phyloP scores from a whole-genome alignment of 2,113 vertebrate species.

The Ceratotherium simum region DNA sequence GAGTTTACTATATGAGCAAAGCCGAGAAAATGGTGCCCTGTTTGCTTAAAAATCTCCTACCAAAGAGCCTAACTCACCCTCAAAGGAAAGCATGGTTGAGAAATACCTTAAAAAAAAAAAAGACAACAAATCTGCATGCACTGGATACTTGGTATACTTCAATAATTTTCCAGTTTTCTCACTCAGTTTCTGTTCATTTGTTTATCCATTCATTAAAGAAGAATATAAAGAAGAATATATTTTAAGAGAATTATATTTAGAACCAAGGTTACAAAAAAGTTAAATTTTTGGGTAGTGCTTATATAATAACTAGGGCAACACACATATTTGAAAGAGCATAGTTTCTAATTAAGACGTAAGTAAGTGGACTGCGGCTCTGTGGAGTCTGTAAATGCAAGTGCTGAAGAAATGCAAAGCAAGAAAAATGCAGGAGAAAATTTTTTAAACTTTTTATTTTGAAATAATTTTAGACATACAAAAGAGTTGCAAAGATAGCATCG shows the following conservation, averaged over 20 bases:
- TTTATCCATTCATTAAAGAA: neutral
- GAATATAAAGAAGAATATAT: neutral
- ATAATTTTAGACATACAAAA: constrained; percentile 4
- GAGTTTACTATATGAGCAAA: neutral
- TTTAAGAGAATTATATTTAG: constrained; percentile 15
- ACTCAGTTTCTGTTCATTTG: constrained; percentile 13
- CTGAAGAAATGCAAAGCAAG: neutral
- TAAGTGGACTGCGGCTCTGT: neutral
- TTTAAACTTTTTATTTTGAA: neutral
- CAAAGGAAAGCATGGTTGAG: neutral
- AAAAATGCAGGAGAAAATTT: neutral
- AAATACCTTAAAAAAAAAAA: neutral
- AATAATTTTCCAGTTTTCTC: neutral
- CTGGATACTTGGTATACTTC: neutral
- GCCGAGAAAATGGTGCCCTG: neutral
- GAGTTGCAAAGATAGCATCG: neutral
- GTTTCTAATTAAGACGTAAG: neutral
- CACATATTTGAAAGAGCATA: neutral
- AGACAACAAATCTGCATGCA: neutral
- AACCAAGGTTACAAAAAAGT: neutral
- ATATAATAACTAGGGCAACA: neutral
- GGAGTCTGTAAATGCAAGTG: neutral
- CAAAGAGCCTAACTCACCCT: neutral
- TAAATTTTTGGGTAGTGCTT: neutral
- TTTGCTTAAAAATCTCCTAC: neutral